phyloP scores from a whole-genome alignment of 2,888 invertebrate species.

The Leucoptera coffeella region DNA sequence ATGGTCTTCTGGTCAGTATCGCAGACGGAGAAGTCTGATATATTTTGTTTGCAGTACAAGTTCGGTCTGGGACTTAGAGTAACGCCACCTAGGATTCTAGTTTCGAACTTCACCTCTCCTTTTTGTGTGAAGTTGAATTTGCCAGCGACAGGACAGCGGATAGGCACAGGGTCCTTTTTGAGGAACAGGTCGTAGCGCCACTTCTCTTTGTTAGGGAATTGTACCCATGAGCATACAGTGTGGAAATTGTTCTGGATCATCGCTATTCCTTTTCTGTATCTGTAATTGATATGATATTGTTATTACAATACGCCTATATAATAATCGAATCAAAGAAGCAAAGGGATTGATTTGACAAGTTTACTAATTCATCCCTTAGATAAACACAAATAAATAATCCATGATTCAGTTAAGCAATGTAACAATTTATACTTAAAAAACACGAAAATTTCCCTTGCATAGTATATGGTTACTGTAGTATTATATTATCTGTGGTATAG shows the following conservation, averaged over 20 bases:
- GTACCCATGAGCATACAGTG: conserved; percentile 92
- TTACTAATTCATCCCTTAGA: too few relatives aligned
- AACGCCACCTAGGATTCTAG: conserved; percentile 92
- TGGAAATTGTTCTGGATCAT: conserved; percentile 87
- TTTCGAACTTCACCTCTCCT: conserved; percentile 87
- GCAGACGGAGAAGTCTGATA: conserved; percentile 94
- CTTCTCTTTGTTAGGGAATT: conserved; percentile 74
- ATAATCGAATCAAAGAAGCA: background rate
- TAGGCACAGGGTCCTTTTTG: conserved; percentile 83
- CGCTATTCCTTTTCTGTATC: conserved; percentile 82
- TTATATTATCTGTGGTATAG: too few relatives aligned
- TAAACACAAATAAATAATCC: too few relatives aligned
- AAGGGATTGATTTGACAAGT: too few relatives aligned
- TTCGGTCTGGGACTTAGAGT: conserved; percentile 90
- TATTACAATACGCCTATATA: background rate
- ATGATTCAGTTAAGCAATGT: too few relatives aligned
- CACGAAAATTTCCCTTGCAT: background rate
- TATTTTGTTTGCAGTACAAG: conserved; percentile 86
- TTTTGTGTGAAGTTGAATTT: conserved; percentile 91
- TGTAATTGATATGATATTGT: conserved; percentile 12
- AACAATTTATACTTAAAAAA: background rate
- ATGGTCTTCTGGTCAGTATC: conserved; percentile 93
- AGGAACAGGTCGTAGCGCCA: conserved; percentile 87
- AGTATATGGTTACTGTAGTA: too few relatives aligned
- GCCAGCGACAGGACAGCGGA: conserved; percentile 93